Percentiles rank a stretch among this genome's conserved stretches.
Conservation (phyloP, 2,797 vertebrate species). For the Mareca penelope region DNA sequence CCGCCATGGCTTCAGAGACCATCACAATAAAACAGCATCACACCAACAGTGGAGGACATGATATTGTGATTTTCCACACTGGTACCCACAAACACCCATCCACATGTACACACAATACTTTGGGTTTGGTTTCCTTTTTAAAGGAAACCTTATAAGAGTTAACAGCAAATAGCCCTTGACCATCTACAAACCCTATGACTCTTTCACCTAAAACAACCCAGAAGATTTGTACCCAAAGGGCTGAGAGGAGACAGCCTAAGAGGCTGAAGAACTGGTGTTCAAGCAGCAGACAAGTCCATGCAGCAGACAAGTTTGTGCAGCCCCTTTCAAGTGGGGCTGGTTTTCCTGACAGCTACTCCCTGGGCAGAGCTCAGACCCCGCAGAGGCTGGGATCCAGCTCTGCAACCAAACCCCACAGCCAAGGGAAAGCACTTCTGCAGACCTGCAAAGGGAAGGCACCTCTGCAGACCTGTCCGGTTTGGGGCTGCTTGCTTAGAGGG, state of each 20-base stretch:
- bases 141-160: slow-evolving; percentile 36
- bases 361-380: neutral
- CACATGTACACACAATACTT: neutral
- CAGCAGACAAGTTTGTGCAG: neutral
- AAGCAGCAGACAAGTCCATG: neutral
- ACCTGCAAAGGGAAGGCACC: neutral
- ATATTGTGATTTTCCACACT: neutral
- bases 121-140: slow-evolving; percentile 10
- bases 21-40: neutral
- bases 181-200: neutral
- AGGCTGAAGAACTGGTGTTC: neutral
- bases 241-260: neutral
- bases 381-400: neutral
- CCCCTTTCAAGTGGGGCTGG: neutral
- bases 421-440: neutral
- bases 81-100: neutral
- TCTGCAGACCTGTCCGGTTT: neutral
- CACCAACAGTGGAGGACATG: neutral
- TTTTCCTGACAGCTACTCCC: neutral
- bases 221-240: neutral
- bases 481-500: neutral
- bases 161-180: slow-evolving; percentile 72
- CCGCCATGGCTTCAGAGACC: neutral
- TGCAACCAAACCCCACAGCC: neutral
- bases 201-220: neutral